Evolutionary conservation across 2,888 invertebrate species (phyloP), one percentile per base, ranked within the genome.

Genomic region (Eupithecia subfuscata): DNA sequence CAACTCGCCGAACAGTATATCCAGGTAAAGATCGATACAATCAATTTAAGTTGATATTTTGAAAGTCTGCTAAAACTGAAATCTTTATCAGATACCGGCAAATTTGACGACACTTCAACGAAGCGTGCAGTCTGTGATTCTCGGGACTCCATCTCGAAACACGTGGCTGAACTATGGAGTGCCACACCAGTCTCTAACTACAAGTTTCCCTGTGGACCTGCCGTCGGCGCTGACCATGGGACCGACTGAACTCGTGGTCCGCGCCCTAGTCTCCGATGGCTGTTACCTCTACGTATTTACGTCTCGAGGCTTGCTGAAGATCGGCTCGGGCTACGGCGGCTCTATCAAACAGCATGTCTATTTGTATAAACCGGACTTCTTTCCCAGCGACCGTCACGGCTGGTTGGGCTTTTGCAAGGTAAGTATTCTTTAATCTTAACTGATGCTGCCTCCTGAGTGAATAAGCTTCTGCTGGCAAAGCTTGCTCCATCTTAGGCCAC

Each of bases 271-370:
- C 11, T 98, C 98, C 81, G 99, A 99, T 91, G 99, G 99, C 14
- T 97, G 97, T 80, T 98, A 96, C 91, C 95, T 99, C 72, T 99
- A 98, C 91, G 95, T 99, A 43, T 97, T 98, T 84, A 97, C 98
- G 45, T 97, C 97, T 14, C 97, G 97, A 84, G 98, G 98, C 1
- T 95, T 99, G 68, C 95, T 98, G 79, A 99, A 99, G 95, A 96
- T 99, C 79, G 99, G 99, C 25, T 98, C 99, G 71, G 99, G 99
- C 11, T 98, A 98, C 88, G 98, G 98, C 70, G 98, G 98, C 80
- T 98, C 99, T 11, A 96, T 98, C 81, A 97, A 97, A 91, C 99
- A 98, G n/a, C 97, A 98, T 86, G 96, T 98, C 34, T 98, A 98
- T 88, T 95, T 97, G 80, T 96, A 97, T 88, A 98, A 98, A 89